These are phyloP conservation scores for Paramuricea clavata DNA, from an alignment of 92 coral and sea anemone genomes.

Conservation along the genomic window DNA sequence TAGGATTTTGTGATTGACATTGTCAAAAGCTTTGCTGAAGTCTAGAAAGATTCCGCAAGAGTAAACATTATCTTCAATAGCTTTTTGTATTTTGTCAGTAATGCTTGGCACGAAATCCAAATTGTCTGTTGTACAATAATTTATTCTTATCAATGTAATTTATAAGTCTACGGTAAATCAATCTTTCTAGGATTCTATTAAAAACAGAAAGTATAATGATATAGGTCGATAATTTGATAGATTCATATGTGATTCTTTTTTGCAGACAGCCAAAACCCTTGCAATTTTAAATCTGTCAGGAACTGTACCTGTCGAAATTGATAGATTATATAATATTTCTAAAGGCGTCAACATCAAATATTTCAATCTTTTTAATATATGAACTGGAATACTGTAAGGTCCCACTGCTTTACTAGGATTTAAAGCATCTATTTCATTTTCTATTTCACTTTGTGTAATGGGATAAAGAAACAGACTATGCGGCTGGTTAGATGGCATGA, in stretches of 20 bases:
- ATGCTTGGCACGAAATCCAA: conserved; percentile 15
- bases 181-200: conserved; percentile 14
- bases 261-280: neutral
- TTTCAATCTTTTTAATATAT: conserved; percentile 36
- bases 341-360: conserved; percentile 26
- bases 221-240: conserved; percentile 13
- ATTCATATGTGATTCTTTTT: neutral
- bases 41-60: conserved; percentile 8
- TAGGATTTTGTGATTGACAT: neutral
- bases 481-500: too few species aligned
- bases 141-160: too few species aligned
- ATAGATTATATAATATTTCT: too few species aligned
- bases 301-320: too few species aligned
- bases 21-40: conserved; percentile 13
- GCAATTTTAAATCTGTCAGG: too few species aligned
- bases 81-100: too few species aligned
- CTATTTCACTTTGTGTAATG: conserved; percentile 40
- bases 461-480: conserved; percentile 41
- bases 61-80: neutral
- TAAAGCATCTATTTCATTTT: too few species aligned
- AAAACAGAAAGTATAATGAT: neutral
- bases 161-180: neutral
- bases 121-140: neutral
- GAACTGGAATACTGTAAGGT: too few species aligned
- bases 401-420: too few species aligned